Evolutionary conservation across 2,113 vertebrate species (phyloP), one percentile per base, ranked within the genome.

Genomic region (Pogona vitticeps): DNA sequence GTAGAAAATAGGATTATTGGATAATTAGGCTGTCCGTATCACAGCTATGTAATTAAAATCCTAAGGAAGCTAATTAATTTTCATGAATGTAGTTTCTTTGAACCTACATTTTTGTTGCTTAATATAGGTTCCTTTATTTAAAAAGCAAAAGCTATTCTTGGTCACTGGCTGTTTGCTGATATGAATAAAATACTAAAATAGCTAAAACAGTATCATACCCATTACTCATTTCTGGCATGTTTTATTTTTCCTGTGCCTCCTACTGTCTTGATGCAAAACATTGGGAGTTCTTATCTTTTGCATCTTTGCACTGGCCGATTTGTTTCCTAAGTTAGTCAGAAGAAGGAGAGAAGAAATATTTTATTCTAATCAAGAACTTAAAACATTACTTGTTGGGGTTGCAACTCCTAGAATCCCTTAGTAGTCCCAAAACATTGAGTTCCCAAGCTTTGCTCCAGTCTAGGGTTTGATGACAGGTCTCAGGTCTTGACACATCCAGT

Each of bases 21-120:
- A 94, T 94, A 95, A 95, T 95, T 93, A 94, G 94, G 63, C 90
- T 83, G 91, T 90, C 86, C n/a, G 67, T 95, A 92, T 94, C 94
- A 92, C 84, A 85, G 90, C 92, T 93, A 91, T 91, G 93, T 91
- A 96, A 93, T 85, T 94, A 94, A 95, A 95, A 93, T 94, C 95
- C 95, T 92, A 88, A 89, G 92, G 93, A 96, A 96, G 95, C 96
- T 96, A 96, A 96, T 96, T 96, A 95, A 93, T 92, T 90, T 84
- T 92, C 88, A 84, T 82, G 93, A 94, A 91, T 94, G 90, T 91
- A 93, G 91, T 93, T 95, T 72, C 91, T 96, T 89, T 94, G 94
- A 94, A 92, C 93, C 88, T 88, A 88, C 89, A 92, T 91, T 94
- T 95, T 93, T 95, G 91, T 92, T 91, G 52, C 94, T 93, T 91